Evolutionary conservation across 2,888 invertebrate species (phyloP).

Genomic region (Poecilobothrus nobilitatus): DNA sequence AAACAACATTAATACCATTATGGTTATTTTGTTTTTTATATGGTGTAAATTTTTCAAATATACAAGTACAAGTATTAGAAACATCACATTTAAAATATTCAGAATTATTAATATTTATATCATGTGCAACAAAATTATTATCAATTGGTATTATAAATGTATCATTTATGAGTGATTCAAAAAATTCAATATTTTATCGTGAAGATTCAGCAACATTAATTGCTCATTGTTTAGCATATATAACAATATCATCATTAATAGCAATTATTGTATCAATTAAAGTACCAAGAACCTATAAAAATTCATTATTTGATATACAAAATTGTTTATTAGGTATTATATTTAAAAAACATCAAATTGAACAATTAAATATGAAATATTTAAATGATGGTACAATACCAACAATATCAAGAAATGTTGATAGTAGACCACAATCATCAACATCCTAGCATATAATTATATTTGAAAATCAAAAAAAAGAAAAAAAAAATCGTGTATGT

Average conservation of each 20-base stretch:
- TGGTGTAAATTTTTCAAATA: constrained; percentile 32
- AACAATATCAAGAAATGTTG: constrained; percentile 27
- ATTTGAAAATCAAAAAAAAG: background rate
- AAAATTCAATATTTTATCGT: constrained; percentile 37
- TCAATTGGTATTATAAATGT: constrained; percentile 32
- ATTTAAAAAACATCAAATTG: constrained; percentile 39
- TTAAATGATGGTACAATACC: constrained; percentile 39
- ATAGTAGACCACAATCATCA: background rate
- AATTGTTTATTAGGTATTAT: constrained; percentile 37
- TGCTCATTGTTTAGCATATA: constrained; percentile 37
- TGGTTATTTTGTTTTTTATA: constrained; percentile 36
- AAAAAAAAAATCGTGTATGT: background rate
- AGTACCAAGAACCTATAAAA: constrained; percentile 35
- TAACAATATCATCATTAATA: constrained; percentile 34
- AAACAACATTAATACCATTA: constrained; percentile 28
- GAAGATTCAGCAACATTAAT: constrained; percentile 33
- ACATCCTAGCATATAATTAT: background rate
- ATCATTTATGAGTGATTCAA: constrained; percentile 33
- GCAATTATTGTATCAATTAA: constrained; percentile 37
- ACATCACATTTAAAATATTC: constrained; percentile 33
- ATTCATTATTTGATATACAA: constrained; percentile 35
- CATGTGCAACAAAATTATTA: constrained; percentile 31
- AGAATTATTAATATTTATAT: constrained; percentile 31
- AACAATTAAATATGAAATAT: constrained; percentile 37
- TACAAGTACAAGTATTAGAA: constrained; percentile 34